Conservation (phyloP, 1,140 invertebrate species). For the Leptestheria dahalacensis region DNA sequence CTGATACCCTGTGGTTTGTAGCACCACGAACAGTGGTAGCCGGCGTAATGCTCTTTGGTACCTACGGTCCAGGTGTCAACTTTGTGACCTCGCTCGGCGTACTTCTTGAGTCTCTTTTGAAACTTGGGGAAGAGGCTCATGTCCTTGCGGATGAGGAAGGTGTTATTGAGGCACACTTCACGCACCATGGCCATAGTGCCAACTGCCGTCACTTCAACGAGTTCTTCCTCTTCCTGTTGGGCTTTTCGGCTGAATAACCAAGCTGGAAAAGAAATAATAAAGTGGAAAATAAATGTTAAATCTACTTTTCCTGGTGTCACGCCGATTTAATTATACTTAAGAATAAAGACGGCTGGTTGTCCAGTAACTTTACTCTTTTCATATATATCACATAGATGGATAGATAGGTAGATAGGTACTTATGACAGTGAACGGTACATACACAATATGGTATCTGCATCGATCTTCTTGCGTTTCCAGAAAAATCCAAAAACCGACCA, state of each 20-base stretch:
- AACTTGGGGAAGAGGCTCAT: background rate
- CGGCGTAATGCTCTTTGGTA: constrained; percentile 47
- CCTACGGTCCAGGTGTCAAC: constrained; percentile 28
- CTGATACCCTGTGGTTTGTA: constrained; percentile 41
- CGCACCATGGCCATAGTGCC: background rate
- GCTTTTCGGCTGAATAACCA: background rate
- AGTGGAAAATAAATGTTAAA: background rate
- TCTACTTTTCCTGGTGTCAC: no score
- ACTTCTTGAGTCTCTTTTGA: background rate
- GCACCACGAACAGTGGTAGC: constrained; percentile 49
- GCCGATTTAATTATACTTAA: no score
- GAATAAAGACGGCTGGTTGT: no score
- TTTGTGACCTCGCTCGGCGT: background rate
- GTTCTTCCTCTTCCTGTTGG: background rate
- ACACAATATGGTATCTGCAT: background rate
- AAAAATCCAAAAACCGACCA: constrained; percentile 52
- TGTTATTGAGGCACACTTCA: constrained; percentile 3
- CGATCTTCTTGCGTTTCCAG: constrained; percentile 32
- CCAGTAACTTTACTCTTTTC: no score
- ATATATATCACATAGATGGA: no score
- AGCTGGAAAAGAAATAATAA: background rate
- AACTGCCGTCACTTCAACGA: constrained; percentile 3
- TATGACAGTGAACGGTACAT: no score
- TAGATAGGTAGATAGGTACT: no score
- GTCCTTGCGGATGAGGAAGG: constrained; percentile 6